Base-by-base conservation (phyloP, 2,797 vertebrate species). In the Propithecus perrieri region DNA sequence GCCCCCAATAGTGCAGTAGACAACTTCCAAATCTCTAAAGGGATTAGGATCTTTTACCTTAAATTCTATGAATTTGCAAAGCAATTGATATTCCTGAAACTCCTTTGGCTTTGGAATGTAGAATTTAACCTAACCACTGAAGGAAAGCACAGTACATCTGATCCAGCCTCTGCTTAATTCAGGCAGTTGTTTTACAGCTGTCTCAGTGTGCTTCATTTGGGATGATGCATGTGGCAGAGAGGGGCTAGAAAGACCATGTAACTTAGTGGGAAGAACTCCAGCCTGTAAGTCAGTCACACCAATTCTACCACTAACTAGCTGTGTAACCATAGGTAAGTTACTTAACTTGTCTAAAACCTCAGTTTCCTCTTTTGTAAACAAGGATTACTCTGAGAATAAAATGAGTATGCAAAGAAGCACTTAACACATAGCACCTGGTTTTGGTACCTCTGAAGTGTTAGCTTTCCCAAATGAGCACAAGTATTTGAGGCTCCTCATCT, bases 11-110 rank as follows among this genome's bases (percentile, higher is more conserved):
- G 30, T 43, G 20, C 15, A 69, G 28, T 59, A 63, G 26, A 20
- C 10, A 88, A 43, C 30, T 65, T 84, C 57, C 79, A 96, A 80
- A 61, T 48, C 13, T 89, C 69, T 90, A n/a, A 89, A 74, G 53
- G 38, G 63, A 59, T 96, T 76, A 80, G 46, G 38, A 80, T 91
- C 79, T 95, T 89, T 94, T 81, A 24, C n/a, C 7, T 76, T 81
- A 81, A 89, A 76, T 67, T 76, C 33, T 63, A 30, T 38, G 17
- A 55, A 85, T 85, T 86, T 92, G 67, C 61, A 90, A 85, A 95
- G 57, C 61, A 76, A 86, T 1, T 28, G 4, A 43, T 17, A 55
- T 4, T 94, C 20, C 59, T 65, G 43, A 96, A 93, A 80, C 24
- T 71, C 59, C 57, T 63, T 87, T 92, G 72, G 38, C 43, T 97